Evolutionary conservation across 2,888 invertebrate genomes (phyloP), one percentile per base, ranked within the genome.

Genomic region (Macrophya annulata): DNA sequence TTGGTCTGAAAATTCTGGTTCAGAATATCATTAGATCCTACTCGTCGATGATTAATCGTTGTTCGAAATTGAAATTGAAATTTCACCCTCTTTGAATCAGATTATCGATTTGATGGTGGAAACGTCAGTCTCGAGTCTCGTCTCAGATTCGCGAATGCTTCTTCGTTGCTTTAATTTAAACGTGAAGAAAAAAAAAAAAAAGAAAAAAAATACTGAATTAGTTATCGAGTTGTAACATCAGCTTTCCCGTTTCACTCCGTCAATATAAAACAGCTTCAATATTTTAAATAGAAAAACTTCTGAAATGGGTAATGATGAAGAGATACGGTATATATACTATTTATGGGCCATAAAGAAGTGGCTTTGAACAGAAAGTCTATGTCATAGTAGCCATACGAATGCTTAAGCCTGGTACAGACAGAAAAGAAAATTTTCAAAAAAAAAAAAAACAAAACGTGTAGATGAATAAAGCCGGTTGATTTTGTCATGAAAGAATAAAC

Each of bases 51-150:
- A 81, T 81, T 81, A 81, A 81, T 81, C 81, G 59, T 21, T 31
- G 59, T 62, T 81, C 40, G 37, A 59, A 59, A 81, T 62, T 81
- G 81, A 81, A 81, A 81, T 81, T 81, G 81, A 81, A 81, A 81
- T 81, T 81, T 81, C 81, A 21, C 62, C 37, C 62, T 25, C 81
- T 31, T 81, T 62, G 40, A 55, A 37, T 43, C 62, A 21, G 59
- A 37, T 62, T 81, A 81, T 62, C 81, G 81, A 81, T 81, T 62
- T 17, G n/a, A 9, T 62, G 40, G 81, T 81, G 15, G n/a, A 43
- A 62, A 81, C 81, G 81, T 81, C 81, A 62, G 62, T 51, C 43
- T 43, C 40, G 17, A 51, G 81, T 21, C 81, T 81, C 62, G 77
- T 51, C 55, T 55, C 15, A 55, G 17, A 68, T 21, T 21, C 74